A percentile compares a stretch with the other conserved stretches of the same genome.
These are phyloP conservation scores for Helleia helle DNA, from an alignment of 2,888 invertebrate genomes.

Conservation along the genomic window DNA sequence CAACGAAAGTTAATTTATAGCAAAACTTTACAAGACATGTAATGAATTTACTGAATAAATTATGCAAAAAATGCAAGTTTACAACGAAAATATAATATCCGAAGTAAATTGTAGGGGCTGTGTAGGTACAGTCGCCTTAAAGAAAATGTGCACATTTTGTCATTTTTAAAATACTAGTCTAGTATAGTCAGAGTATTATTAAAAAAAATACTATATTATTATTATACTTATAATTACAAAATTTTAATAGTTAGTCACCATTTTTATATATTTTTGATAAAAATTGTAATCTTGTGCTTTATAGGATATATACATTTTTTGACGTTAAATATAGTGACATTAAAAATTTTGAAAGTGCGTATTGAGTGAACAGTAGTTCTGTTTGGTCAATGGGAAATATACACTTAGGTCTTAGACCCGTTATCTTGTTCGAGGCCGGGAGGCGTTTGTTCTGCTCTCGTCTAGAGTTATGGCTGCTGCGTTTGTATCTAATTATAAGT, in stretches of 20 bases:
- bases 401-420: constrained; percentile 18
- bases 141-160: not conserved
- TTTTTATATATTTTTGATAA: no score
- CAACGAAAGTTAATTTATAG: constrained; percentile 1
- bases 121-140: not conserved
- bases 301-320: no score
- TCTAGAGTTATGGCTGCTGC: not conserved
- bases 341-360: no score
- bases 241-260: no score
- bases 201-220: no score
- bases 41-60: constrained; percentile 5
- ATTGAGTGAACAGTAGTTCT: no score
- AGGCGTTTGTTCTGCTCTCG: constrained; percentile 11
- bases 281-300: no score
- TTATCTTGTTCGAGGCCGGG: constrained; percentile 20
- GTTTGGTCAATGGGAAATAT: constrained; percentile 13
- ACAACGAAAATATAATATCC: not conserved
- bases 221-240: no score
- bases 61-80: not conserved
- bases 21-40: not conserved
- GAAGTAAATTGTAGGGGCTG: not conserved
- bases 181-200: no score
- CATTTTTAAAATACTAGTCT: no score
- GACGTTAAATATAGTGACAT: no score
- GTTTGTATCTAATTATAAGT: not conserved